A percentile compares a stretch with the other conserved stretches of the same genome.
Conservation (phyloP, 1,140 invertebrate species). For the Conopomorpha cramerella region DNA sequence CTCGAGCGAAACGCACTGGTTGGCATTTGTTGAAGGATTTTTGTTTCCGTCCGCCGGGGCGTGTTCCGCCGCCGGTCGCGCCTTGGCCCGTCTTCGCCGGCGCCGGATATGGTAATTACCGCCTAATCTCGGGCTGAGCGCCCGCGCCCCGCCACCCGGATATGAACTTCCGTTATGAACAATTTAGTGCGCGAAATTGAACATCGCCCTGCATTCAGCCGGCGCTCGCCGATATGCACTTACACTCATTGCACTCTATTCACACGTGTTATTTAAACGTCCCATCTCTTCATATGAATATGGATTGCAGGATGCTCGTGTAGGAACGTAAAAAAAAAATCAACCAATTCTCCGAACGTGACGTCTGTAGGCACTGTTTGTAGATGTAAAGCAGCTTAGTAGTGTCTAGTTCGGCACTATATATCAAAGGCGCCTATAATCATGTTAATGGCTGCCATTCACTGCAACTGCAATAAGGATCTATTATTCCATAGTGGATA, state of each 20-base stretch:
- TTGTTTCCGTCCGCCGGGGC: slow-evolving; percentile 29
- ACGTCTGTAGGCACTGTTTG: slow-evolving; percentile 3
- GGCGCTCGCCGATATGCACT: slow-evolving; percentile 24
- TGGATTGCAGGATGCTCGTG: slow-evolving; percentile 23
- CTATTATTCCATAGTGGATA: too few relatives aligned
- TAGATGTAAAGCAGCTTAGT: background rate
- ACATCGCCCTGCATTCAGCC: slow-evolving; percentile 48
- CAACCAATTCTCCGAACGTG: too few relatives aligned
- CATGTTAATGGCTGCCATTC: too few relatives aligned
- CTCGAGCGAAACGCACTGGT: slow-evolving; percentile 6
- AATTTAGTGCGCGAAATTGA: slow-evolving; percentile 66
- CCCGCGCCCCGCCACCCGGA: slow-evolving; percentile 55
- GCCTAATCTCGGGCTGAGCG: slow-evolving; percentile 61
- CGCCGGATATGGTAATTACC: slow-evolving; percentile 63
- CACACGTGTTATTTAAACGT: too few relatives aligned
- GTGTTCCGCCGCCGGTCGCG: slow-evolving; percentile 15
- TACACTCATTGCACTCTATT: slow-evolving; percentile 29
- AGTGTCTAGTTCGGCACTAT: too few relatives aligned
- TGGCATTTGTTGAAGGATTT: slow-evolving; percentile 13
- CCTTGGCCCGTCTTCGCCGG: slow-evolving; percentile 28
- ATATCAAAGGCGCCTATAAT: too few relatives aligned
- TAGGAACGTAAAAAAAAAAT: too few relatives aligned
- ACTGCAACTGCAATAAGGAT: too few relatives aligned
- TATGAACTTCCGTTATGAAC: slow-evolving; percentile 69
- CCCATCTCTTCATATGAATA: slow-evolving; percentile 25